phyloP scores from a whole-genome alignment of 2,888 invertebrate species.

The Sericinus montela region DNA sequence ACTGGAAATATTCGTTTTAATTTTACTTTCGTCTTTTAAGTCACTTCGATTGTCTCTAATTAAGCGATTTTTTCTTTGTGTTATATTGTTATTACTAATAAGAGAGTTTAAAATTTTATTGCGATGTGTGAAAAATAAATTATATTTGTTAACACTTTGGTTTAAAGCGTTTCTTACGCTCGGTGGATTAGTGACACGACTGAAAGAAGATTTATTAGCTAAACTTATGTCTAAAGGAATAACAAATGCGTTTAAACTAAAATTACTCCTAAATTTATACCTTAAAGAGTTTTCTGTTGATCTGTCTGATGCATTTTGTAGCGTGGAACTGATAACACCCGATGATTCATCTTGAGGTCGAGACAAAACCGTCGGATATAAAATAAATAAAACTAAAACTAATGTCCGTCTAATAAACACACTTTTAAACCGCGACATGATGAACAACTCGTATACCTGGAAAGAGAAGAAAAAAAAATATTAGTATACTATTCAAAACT shows the following conservation, averaged over 20 bases:
- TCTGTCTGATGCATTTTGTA: constrained; percentile 41
- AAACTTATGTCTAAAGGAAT: constrained; percentile 39
- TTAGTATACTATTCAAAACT: neutral
- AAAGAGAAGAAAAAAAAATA: constrained; percentile 38
- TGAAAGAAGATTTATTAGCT: constrained; percentile 24
- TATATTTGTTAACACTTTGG: neutral
- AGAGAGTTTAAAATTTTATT: constrained; percentile 12
- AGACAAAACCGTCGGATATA: constrained; percentile 51
- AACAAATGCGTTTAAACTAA: constrained; percentile 28
- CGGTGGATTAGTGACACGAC: neutral
- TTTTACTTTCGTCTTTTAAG: constrained; percentile 12
- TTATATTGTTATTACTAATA: constrained; percentile 16
- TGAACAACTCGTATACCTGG: constrained; percentile 52
- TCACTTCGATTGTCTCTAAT: constrained; percentile 19
- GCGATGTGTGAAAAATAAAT: neutral
- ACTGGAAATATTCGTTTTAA: constrained; percentile 7
- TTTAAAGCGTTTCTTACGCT: constrained; percentile 3
- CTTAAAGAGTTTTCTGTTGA: constrained; percentile 54
- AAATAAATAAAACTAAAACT: constrained; percentile 59
- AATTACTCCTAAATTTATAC: constrained; percentile 53
- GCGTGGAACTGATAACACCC: constrained; percentile 26
- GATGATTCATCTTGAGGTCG: constrained; percentile 55
- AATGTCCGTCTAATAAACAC: constrained; percentile 65
- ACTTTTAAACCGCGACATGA: constrained; percentile 67
- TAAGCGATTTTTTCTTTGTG: constrained; percentile 31